Percentiles rank a stretch among this genome's conserved stretches.
Conservation (phyloP, 1,140 invertebrate species). For the Drosophila nasuta region DNA sequence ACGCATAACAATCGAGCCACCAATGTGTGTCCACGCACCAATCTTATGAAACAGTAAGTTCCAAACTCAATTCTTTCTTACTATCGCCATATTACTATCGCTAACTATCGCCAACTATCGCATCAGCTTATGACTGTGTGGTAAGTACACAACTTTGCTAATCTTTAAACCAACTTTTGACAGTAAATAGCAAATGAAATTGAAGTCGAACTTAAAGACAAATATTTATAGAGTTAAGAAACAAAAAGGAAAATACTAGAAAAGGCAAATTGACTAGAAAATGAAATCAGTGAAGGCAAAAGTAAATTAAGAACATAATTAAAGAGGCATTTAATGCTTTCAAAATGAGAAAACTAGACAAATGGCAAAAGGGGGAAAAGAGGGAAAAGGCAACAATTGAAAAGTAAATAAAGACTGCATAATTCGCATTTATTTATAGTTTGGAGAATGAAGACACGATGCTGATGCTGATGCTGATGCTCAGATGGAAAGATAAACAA, state of each 20-base stretch:
- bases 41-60: slow-evolving; percentile 99
- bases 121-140: neutral
- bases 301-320: neutral
- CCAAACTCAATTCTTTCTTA: slow-evolving; percentile 1
- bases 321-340: neutral
- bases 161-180: no score
- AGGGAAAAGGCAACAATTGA: neutral
- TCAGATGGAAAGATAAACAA: slow-evolving; percentile 8
- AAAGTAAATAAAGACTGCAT: slow-evolving; percentile 9
- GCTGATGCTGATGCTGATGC: neutral
- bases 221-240: no score
- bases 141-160: neutral
- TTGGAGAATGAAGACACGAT: no score
- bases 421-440: slow-evolving; percentile 7
- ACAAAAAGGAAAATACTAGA: neutral
- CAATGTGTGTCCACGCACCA: slow-evolving; percentile 97
- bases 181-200: no score
- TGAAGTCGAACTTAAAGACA: no score
- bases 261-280: neutral
- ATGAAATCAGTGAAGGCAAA: neutral
- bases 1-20: slow-evolving; percentile 99
- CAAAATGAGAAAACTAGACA: neutral
- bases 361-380: neutral
- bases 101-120: slow-evolving; percentile 3
- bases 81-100: slow-evolving; percentile 4